phyloP scores from a whole-genome alignment of 1,140 invertebrate species.

The Cherax destructor region DNA sequence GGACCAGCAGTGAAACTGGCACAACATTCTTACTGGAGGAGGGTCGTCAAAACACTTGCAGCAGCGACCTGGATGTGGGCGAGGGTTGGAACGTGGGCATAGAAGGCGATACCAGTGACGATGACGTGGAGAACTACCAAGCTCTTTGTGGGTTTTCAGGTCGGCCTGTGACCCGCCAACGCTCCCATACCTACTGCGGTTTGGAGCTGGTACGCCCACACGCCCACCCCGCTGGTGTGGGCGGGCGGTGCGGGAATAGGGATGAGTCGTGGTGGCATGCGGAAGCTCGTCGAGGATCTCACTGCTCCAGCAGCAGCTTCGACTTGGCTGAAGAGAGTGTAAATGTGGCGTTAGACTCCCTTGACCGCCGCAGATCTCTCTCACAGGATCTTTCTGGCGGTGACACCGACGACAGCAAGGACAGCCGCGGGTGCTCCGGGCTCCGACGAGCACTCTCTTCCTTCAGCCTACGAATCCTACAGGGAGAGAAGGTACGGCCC shows the following conservation, averaged over 20 bases:
- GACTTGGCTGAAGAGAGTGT: not conserved
- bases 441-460: conserved; percentile 46
- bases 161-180: not conserved
- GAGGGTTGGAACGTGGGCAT: too few relatives aligned
- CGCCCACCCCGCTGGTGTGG: not conserved
- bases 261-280: not conserved
- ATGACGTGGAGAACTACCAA: too few relatives aligned
- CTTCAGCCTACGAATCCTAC: conserved; percentile 31
- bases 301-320: not conserved
- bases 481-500: conserved; percentile 22
- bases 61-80: too few relatives aligned
- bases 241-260: not conserved
- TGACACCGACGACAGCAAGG: not conserved
- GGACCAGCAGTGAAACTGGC: too few relatives aligned
- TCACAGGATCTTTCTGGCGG: not conserved
- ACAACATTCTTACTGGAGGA: too few relatives aligned
- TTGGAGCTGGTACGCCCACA: not conserved
- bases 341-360: not conserved
- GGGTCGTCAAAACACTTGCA: too few relatives aligned
- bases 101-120: too few relatives aligned
- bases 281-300: not conserved
- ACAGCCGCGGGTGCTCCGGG: conserved; percentile 3
- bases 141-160: too few relatives aligned
- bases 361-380: not conserved
- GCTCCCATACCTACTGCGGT: not conserved